Base-by-base conservation (phyloP, 2,113 vertebrate genomes). In the Mystacornis crossleyi region DNA sequence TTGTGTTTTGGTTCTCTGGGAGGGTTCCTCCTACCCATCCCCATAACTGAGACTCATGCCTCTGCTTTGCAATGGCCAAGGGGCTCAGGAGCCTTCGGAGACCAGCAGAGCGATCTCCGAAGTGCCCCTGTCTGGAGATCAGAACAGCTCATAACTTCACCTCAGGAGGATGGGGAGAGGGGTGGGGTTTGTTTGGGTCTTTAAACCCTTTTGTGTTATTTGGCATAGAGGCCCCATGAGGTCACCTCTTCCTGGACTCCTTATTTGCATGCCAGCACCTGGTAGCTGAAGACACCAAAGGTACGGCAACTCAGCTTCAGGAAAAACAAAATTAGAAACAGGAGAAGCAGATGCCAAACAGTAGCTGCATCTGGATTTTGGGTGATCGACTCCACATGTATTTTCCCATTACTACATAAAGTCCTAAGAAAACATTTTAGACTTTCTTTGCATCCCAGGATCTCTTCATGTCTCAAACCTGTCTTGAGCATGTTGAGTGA, bases 281-380 rank as follows among this genome's bases (percentile, higher is more conserved):
- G 64, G 61, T 43, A 81, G 34, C 74, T 67, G 26, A 88, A 70
- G 58, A 70, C 42, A 85, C 72, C 65, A 84, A 66, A 96, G 81
- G 84, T 78, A 51, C 0, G 0, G 45, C 29, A 91, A 60, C 61
- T 90, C 57, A 71, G 75, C 86, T 87, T 90, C 69, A 79, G 79
- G 58, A 88, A 89, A 89, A 95, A 38, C 77, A 92, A 89, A 95
- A 96, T 90, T 93, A 85, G 72, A 89, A 97, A 74, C 89, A 96
- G 86, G 38, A 95, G 86, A 89, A 84, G 65, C 86, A 93, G 82
- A 92, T 94, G 95, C 93, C 86, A 95, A 97, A 96, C 96, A 95
- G 97, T 97, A 97, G 97, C 96, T 91, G 75, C 92, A 90, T 94
- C 93, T 97, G 95, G 90, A 90, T 93, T 95, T 89, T 48, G 74